Evolutionary conservation across 2,797 vertebrate species (phyloP).

Genomic region (Astyanax mexicanus): DNA sequence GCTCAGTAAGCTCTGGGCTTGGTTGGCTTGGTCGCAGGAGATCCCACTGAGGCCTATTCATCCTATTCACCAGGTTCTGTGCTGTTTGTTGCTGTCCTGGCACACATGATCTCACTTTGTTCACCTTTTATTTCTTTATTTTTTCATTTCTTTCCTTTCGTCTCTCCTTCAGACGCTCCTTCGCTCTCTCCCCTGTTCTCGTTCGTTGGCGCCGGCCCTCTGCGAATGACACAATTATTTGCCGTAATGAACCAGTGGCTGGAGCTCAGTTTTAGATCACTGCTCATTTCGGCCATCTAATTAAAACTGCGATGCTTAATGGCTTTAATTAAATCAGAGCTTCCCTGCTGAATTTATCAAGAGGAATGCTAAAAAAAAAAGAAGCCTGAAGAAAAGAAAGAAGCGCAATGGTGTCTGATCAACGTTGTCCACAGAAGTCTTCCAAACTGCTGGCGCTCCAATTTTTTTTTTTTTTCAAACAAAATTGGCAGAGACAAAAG

Average conservation of each 20-base stretch:
- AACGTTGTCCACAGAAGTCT: not conserved
- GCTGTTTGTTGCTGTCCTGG: slow-evolving; percentile 11
- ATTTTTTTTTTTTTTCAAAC: no score
- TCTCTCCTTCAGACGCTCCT: not conserved
- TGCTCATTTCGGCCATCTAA: slow-evolving; percentile 54
- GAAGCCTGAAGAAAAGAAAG: no score
- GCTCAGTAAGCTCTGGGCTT: slow-evolving; percentile 1
- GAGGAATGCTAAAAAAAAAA: slow-evolving; percentile 38
- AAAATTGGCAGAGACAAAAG: slow-evolving; percentile 19
- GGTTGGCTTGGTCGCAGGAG: not conserved
- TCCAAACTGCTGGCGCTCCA: not conserved
- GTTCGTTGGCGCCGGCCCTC: slow-evolving; percentile 16
- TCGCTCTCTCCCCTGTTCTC: not conserved
- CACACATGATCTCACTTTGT: not conserved
- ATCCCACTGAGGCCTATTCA: slow-evolving; percentile 25
- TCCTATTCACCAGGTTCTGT: not conserved
- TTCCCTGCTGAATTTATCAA: slow-evolving; percentile 41
- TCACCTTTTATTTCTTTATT: not conserved
- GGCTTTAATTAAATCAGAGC: slow-evolving; percentile 53
- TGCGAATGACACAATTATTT: slow-evolving; percentile 54
- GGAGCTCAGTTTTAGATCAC: slow-evolving; percentile 49
- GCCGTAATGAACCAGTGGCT: slow-evolving; percentile 58
- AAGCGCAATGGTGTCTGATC: slow-evolving; percentile 28
- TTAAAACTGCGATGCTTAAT: slow-evolving; percentile 50
- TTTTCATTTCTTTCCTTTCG: no score